Evolutionary conservation across 2,888 invertebrate genomes (phyloP), one percentile per base, ranked within the genome.

Genomic region (Mantis religiosa): DNA sequence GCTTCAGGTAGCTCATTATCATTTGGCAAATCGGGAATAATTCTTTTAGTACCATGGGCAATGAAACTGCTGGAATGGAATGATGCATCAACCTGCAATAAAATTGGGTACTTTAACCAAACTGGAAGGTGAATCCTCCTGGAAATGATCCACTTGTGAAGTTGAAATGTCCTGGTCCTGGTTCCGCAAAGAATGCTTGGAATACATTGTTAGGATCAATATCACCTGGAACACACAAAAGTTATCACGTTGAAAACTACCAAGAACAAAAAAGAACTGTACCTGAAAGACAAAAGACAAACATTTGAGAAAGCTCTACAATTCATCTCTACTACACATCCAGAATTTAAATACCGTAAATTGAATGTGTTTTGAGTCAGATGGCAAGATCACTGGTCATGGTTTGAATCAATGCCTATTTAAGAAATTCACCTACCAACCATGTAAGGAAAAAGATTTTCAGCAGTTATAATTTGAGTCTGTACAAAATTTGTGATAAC

Each of bases 141-240:
- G 90, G 90, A 34, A 94, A 94, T 71, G 93, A 91, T 81, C 93
- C 92, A 27, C 91, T 91, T n/a, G 83, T 83, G 12, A 94, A 93
- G 82, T 94, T 94, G 92, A 95, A 95, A 91, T 95, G 95, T 91
- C 94, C 94, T 41, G 94, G 94, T 84, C 94, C 94, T 92, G 91
- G 91, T 47, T 93, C 93, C 7, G 95, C 95, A 94, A 97, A 98
- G 95, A 97, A 98, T 4, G 96, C 95, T 92, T 97, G 97, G 95
- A 97, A 98, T 93, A 97, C 96, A 92, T 96, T 96, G 92, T 96
- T 96, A 12, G 97, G 97, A 94, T 98, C 97, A 91, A 97, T 95
- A 92, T 97, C 92, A 90, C 91, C 96, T 94, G 95, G 91, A 95
- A 95, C 88, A 92, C 93, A 92, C 90, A 91, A 92, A 91, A 3